These are phyloP conservation scores for Andrena dorsata DNA, from an alignment of 2,888 invertebrate genomes.

Conservation along the genomic window DNA sequence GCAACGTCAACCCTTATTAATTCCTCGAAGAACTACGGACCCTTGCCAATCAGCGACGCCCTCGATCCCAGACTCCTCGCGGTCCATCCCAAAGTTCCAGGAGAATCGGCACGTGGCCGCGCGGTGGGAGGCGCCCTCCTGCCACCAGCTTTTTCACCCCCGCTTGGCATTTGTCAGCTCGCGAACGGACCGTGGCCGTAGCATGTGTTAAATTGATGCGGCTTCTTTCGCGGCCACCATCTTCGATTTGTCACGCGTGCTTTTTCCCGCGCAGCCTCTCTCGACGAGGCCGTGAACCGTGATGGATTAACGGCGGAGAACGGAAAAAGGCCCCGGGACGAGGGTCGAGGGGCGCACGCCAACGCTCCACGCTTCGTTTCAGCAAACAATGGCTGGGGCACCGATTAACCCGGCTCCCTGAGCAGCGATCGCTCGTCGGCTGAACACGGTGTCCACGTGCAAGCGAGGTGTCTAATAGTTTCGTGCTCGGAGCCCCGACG, in stretches of 20 bases:
- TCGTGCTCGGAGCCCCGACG: background rate
- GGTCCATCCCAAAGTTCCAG: background rate
- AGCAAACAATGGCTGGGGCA: background rate
- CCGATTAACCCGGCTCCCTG: slow-evolving; percentile 13
- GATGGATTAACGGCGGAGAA: slow-evolving; percentile 71
- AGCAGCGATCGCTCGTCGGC: background rate
- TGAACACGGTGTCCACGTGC: background rate
- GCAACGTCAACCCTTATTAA: background rate
- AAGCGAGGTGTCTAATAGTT: background rate
- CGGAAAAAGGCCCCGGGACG: slow-evolving; percentile 31
- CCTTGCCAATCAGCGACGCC: background rate
- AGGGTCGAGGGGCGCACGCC: slow-evolving; percentile 31
- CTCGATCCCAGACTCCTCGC: background rate
- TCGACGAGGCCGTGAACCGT: slow-evolving; percentile 59
- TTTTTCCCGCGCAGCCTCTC: slow-evolving; percentile 59
- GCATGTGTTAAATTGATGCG: slow-evolving; percentile 71
- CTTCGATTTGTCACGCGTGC: slow-evolving; percentile 73
- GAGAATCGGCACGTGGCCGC: slow-evolving; percentile 46
- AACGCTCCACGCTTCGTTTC: slow-evolving; percentile 26
- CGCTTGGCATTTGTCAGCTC: slow-evolving; percentile 62
- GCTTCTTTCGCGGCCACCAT: slow-evolving; percentile 67
- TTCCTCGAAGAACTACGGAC: background rate
- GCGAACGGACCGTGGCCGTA: slow-evolving; percentile 49
- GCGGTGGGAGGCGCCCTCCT: slow-evolving; percentile 43
- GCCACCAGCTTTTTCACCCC: slow-evolving; percentile 12